Percentiles rank a stretch among this genome's conserved stretches.
phyloP scores from a whole-genome alignment of 2,888 invertebrate genomes.

The Sarcophaga rosellei region DNA sequence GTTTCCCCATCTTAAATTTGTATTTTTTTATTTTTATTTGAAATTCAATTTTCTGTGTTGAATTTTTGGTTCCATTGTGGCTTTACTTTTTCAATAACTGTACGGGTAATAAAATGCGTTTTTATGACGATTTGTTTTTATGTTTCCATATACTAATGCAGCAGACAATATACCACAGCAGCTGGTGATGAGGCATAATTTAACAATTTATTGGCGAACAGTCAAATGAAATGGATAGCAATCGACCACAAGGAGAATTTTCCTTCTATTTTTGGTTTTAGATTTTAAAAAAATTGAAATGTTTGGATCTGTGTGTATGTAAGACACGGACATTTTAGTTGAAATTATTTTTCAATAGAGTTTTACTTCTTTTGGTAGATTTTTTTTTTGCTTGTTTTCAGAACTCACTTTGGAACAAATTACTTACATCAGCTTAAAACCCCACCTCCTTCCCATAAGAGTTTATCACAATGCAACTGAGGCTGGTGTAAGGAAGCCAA shows the following conservation, averaged over 20 bases:
- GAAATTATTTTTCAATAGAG: too few relatives aligned
- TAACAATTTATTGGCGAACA: conserved; percentile 53
- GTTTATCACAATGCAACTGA: too few relatives aligned
- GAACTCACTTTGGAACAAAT: too few relatives aligned
- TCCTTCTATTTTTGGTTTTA: too few relatives aligned
- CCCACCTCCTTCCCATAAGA: too few relatives aligned
- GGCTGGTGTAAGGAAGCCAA: too few relatives aligned
- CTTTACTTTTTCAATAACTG: conserved; percentile 11
- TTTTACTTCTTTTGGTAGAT: too few relatives aligned
- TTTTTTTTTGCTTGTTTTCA: too few relatives aligned
- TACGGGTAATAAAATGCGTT: conserved; percentile 58
- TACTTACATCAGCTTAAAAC: too few relatives aligned
- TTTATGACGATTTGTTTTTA: conserved; percentile 46
- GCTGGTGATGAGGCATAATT: conserved; percentile 39
- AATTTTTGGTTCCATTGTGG: not conserved
- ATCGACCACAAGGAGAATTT: not conserved
- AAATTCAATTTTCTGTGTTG: not conserved
- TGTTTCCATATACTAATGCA: conserved; percentile 3
- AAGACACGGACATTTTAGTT: too few relatives aligned
- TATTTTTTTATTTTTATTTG: not conserved
- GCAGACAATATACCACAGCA: conserved; percentile 32
- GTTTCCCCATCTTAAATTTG: not conserved
- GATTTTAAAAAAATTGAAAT: too few relatives aligned
- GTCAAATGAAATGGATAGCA: conserved; percentile 3
- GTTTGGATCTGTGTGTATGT: too few relatives aligned